Base-by-base conservation (phyloP, 1,140 invertebrate genomes). In the Akabosia matsudoensis region DNA sequence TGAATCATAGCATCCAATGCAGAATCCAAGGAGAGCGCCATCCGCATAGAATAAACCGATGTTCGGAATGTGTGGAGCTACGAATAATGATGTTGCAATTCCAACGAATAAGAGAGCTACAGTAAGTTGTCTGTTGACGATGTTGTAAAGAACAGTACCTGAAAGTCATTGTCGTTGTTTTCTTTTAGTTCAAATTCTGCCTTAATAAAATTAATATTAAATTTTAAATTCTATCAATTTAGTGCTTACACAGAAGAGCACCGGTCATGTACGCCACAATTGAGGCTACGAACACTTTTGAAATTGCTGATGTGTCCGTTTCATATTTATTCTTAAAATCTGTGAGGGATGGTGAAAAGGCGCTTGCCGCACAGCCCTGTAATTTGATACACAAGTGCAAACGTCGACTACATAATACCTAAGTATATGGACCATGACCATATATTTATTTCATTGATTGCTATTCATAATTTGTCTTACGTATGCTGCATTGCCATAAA, bases 321-420 rank as follows among this genome's bases (percentile, higher is more conserved):
- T 67, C 61, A 67, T 30, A 67, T 31, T 67, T 67, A 10, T 67
- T 67, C 31, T 67, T 67, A 31, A 67, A 67, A n/a, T 67, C 61
- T 4, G 24, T 67, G 7, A 67, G 61, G 3, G 61, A 24, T 7
- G 61, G 61, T 13, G 61, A 67, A 67, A 67, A 67, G 24, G 61
- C 61, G 28, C 31, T 67, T 30, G 31, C 31, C 3, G 61, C 61
- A 30, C 61, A 67, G 10, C 61, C 61, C 61, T 67, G 28, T 16
- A 67, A 13, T 16, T 24, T n/a, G 14, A n/a, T 16, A 56, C 14
- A 10, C 54, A 56, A 7, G 18, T 56, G 54, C 3, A 16, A 56
- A 24, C 24, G 14, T 45, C 7, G 18, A 56, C 14, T 22, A 56
- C 7, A 56, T 4, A 56, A 56, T 56, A n/a, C 4, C 54, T 56